phyloP scores from a whole-genome alignment of 2,797 vertebrate genomes.

The Molothrus ater region DNA sequence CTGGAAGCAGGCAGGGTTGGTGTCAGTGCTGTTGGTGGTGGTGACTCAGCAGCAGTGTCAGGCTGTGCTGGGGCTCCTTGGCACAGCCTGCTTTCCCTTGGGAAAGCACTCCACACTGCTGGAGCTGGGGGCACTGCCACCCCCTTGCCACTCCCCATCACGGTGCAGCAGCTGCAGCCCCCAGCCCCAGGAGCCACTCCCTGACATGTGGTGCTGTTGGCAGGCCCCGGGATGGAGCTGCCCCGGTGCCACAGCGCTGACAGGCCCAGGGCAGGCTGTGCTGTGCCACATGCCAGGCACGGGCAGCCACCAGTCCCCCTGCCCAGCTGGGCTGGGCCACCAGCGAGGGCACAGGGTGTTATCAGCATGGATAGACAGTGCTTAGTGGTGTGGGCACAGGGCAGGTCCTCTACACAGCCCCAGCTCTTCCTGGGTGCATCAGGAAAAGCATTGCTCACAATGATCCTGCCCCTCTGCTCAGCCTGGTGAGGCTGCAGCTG shows the following conservation, averaged over 20 bases:
- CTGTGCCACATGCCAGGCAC: rapidly evolving
- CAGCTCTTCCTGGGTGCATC: neutral
- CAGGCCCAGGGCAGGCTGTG: neutral
- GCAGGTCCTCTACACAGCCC: neutral
- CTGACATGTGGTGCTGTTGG: rapidly evolving
- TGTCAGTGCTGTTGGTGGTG: rapidly evolving
- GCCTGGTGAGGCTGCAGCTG: neutral
- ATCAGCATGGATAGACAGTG: neutral
- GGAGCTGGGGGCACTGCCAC: neutral
- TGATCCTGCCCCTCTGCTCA: neutral
- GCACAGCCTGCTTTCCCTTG: rapidly evolving
- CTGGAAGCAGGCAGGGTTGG: rapidly evolving
- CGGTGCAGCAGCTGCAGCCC: rapidly evolving
- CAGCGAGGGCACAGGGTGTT: neutral
- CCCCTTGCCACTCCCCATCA: rapidly evolving
- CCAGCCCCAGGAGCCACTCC: neutral
- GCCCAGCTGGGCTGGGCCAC: neutral
- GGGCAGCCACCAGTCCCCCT: neutral
- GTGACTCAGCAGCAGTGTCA: neutral
- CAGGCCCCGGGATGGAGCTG: neutral
- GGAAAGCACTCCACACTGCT: rapidly evolving
- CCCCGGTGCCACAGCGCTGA: rapidly evolving
- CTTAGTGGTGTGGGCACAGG: neutral
- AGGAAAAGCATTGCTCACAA: neutral
- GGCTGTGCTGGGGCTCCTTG: rapidly evolving